Conservation (phyloP, 2,888 invertebrate genomes). For the Aphodius sticticus region DNA sequence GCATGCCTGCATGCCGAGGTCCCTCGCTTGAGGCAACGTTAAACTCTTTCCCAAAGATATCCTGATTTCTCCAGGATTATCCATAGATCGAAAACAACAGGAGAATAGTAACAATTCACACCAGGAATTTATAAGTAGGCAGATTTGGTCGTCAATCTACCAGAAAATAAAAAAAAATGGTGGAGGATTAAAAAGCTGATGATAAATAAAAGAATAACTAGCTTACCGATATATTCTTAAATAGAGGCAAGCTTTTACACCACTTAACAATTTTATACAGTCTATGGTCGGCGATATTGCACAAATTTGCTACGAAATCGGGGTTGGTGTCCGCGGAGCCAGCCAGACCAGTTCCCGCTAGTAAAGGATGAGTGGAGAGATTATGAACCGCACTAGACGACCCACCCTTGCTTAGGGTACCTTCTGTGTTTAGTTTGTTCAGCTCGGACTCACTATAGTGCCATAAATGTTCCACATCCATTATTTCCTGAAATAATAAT, state of each 20-base stretch:
- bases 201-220: conserved; percentile 17
- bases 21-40: conserved; percentile 71
- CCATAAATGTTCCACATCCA: conserved; percentile 96
- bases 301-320: conserved; percentile 87
- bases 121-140: conserved; percentile 97
- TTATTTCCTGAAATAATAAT: conserved; percentile 76
- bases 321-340: conserved; percentile 72
- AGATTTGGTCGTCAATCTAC: conserved; percentile 98
- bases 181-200: conserved; percentile 28
- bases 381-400: conserved; percentile 57
- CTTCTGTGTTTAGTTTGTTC: conserved; percentile 66
- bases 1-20: conserved; percentile 83
- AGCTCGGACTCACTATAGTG: conserved; percentile 89
- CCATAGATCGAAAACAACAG: conserved; percentile 93
- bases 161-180: conserved; percentile 41
- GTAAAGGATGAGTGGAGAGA: conserved; percentile 64
- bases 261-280: conserved; percentile 98
- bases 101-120: conserved; percentile 91
- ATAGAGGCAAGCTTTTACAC: conserved; percentile 96
- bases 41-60: conserved; percentile 70
- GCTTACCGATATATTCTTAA: conserved; percentile 92
- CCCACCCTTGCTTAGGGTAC: conserved; percentile 55
- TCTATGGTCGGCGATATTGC: conserved; percentile 94
- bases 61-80: conserved; percentile 88
- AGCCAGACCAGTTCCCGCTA: conserved; percentile 65